These are phyloP conservation scores for Aspidiotus destructor DNA, from an alignment of 2,888 invertebrate genomes.

Conservation along the genomic window DNA sequence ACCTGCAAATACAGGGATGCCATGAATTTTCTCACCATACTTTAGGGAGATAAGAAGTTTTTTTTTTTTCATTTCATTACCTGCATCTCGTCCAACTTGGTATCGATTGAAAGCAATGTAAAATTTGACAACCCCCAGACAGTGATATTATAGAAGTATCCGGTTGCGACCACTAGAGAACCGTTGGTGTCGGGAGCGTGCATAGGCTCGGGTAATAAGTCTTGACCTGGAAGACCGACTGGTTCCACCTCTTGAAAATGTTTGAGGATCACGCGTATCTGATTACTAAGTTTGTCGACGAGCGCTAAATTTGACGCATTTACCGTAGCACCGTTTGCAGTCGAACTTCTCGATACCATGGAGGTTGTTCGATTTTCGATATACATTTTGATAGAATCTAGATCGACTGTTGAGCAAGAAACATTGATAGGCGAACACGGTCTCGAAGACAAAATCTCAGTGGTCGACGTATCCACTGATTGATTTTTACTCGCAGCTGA, in stretches of 20 bases:
- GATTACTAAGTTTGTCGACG: slow-evolving; percentile 57
- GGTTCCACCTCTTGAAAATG: slow-evolving; percentile 75
- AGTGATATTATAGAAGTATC: slow-evolving; percentile 60
- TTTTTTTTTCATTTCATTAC: slow-evolving; percentile 42
- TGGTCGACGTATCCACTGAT: too few relatives aligned
- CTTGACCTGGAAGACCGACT: slow-evolving; percentile 66
- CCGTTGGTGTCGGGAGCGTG: slow-evolving; percentile 65
- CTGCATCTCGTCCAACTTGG: slow-evolving; percentile 65
- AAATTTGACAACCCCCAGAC: slow-evolving; percentile 71
- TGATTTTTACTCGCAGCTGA: too few relatives aligned
- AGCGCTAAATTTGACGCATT: slow-evolving; percentile 8
- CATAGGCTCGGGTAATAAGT: slow-evolving; percentile 66
- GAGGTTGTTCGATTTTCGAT: not conserved
- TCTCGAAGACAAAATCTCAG: too few relatives aligned
- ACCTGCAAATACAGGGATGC: slow-evolving; percentile 46
- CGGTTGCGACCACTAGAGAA: slow-evolving; percentile 56
- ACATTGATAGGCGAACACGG: not conserved
- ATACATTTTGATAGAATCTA: not conserved
- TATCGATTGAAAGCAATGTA: slow-evolving; percentile 58
- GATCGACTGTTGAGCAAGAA: not conserved
- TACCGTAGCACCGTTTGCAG: not conserved
- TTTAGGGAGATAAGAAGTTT: slow-evolving; percentile 24
- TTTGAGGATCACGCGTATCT: slow-evolving; percentile 58
- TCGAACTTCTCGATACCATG: not conserved
- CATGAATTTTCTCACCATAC: too few relatives aligned